phyloP scores from a whole-genome alignment of 2,888 invertebrate genomes.

The Camptogramma bilineatum region DNA sequence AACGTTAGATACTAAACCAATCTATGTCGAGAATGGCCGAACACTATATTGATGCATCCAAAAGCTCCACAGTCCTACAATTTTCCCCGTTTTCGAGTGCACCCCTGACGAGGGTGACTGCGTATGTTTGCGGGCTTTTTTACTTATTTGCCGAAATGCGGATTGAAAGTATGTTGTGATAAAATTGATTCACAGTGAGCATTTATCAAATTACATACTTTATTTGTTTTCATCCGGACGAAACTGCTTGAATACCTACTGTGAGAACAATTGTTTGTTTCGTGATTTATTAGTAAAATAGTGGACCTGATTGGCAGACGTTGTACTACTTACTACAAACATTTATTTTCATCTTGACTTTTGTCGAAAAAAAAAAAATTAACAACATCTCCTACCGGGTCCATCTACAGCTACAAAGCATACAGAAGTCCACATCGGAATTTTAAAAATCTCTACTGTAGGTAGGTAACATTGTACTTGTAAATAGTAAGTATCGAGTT shows the following conservation, averaged over 20 bases:
- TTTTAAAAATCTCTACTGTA: too few relatives aligned
- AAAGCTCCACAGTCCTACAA: constrained; percentile 1
- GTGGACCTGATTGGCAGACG: too few relatives aligned
- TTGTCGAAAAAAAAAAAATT: too few relatives aligned
- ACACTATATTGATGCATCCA: neutral
- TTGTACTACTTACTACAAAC: too few relatives aligned
- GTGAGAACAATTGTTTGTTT: neutral
- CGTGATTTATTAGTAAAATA: neutral
- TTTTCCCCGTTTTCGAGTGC: constrained; percentile 25
- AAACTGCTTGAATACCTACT: neutral
- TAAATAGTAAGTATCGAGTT: too few relatives aligned
- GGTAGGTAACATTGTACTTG: too few relatives aligned
- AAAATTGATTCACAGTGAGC: constrained; percentile 29
- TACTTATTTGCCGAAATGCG: constrained; percentile 35
- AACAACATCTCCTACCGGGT: too few relatives aligned
- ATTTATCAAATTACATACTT: constrained; percentile 26
- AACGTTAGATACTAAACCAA: neutral
- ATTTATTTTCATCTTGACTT: too few relatives aligned
- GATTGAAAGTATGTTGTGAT: constrained; percentile 35
- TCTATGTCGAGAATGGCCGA: neutral
- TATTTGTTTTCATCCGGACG: constrained; percentile 21
- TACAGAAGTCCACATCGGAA: too few relatives aligned
- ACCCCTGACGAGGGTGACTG: constrained; percentile 40
- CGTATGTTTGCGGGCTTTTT: constrained; percentile 42
- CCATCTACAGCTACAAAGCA: too few relatives aligned